These are phyloP conservation scores for Hydrolagus colliei DNA, from an alignment of 2,797 vertebrate genomes.

Conservation along the genomic window DNA sequence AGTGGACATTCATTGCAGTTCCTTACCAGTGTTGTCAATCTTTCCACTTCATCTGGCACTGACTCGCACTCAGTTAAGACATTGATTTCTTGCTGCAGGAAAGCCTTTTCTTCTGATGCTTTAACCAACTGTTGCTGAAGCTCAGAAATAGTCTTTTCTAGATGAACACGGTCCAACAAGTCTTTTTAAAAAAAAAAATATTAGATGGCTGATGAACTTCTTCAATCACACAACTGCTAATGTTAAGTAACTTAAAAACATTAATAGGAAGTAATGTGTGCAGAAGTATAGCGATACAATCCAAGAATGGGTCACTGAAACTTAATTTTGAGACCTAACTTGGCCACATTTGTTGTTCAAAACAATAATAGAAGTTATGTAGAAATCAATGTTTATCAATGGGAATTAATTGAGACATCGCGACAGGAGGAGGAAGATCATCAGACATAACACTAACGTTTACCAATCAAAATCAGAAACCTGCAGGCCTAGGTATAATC, in stretches of 20 bases:
- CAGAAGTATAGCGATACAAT: too few relatives aligned
- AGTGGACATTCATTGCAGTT: neutral
- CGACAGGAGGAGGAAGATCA: too few relatives aligned
- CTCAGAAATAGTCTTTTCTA: constrained; percentile 57
- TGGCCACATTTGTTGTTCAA: too few relatives aligned
- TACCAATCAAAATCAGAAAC: neutral
- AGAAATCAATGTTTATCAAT: too few relatives aligned
- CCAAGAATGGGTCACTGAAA: too few relatives aligned
- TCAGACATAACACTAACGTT: too few relatives aligned
- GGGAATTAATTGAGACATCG: too few relatives aligned
- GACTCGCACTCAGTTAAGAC: constrained; percentile 44
- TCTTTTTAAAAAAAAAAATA: constrained; percentile 44
- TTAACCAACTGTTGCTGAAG: constrained; percentile 61
- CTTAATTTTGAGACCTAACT: too few relatives aligned
- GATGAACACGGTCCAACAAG: constrained; percentile 55
- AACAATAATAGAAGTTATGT: too few relatives aligned
- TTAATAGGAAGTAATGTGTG: too few relatives aligned
- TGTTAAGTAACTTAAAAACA: too few relatives aligned
- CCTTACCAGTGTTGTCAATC: constrained; percentile 43
- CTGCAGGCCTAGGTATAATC: neutral
- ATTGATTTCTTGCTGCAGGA: constrained; percentile 53
- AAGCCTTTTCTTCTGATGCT: constrained; percentile 50
- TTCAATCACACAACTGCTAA: neutral
- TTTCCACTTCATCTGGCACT: constrained; percentile 44
- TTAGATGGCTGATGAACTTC: neutral